Evolutionary conservation across 2,888 invertebrate genomes (phyloP), one percentile per base, ranked within the genome.

Genomic region (Pandemis corylana): DNA sequence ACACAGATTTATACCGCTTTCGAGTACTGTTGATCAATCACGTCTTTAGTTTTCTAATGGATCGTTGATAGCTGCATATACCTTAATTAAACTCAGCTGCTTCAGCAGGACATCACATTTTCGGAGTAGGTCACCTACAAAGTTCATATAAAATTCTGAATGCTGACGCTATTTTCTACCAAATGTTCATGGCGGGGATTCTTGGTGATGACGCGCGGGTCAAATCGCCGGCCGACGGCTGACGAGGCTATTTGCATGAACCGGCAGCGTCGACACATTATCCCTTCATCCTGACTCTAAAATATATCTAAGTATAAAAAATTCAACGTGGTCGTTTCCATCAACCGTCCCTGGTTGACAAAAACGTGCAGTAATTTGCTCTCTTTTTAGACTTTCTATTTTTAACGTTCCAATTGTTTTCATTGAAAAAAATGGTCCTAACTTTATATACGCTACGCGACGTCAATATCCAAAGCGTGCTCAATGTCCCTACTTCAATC

Each of bases 241-340:
- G 82, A 78, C 82, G 81, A 76, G 76, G 85, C 84, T 89, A 90
- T 90, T 90, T 89, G 80, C 81, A 87, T 86, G 81, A 78, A 78
- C 82, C 80, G 81, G 77, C 84, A 84, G 80, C 82, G 80, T 84
- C 84, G 80, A 83, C 87, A 82, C 88, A 89, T 89, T 89, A 89
- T 87, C 89, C 89, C 87, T 82, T 64, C 82, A 82, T 83, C 88
- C 85, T 86, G 83, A 81, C 76, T 82, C 82, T 78, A 83, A 85
- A 85, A 87, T 81, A 86, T 87, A 86, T 82, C 82, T 81, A 83
- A 82, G 83, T 82, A 71, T 70, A 75, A 75, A 75, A 75, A 71
- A 67, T 86, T 84, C 82, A 80, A 80, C 78, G 79, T 77, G 79
- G 83, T 82, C 84, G 83, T 85, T 85, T 87, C 83, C 83, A 85